A percentile compares a stretch with the other conserved stretches of the same genome.
Evolutionary conservation across 1,140 invertebrate genomes (phyloP).

Genomic region (Myzus persicae): DNA sequence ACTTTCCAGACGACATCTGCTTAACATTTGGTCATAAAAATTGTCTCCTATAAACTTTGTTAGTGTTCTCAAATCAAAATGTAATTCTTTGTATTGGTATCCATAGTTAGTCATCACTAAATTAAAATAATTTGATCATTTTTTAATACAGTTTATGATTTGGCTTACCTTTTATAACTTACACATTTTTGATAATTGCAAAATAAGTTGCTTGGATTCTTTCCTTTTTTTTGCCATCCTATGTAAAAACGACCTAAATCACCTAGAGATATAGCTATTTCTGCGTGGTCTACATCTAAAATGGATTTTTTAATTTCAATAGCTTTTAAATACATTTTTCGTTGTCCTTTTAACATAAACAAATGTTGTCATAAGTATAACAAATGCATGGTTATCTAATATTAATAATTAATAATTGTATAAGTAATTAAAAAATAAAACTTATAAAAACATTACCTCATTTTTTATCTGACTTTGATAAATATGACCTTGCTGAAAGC

Average conservation of each 20-base stretch:
- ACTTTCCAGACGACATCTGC: too few relatives aligned
- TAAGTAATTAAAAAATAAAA: not conserved
- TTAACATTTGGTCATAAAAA: too few relatives aligned
- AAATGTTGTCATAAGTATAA: not conserved
- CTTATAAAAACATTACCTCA: conserved; percentile 67
- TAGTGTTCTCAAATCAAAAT: not conserved
- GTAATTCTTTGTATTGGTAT: not conserved
- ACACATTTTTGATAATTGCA: conserved; percentile 85
- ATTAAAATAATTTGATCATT: not conserved
- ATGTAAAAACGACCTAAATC: conserved; percentile 93
- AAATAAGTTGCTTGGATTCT: conserved; percentile 84
- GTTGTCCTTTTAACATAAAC: conserved; percentile 72
- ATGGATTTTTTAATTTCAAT: conserved; percentile 89
- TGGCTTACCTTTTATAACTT: conserved; percentile 63
- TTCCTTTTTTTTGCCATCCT: conserved; percentile 88
- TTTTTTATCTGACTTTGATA: conserved; percentile 92
- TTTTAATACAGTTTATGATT: not conserved
- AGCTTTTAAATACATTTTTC: conserved; percentile 90
- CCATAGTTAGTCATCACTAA: not conserved
- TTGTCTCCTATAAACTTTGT: too few relatives aligned
- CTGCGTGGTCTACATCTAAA: conserved; percentile 85
- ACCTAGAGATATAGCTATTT: conserved; percentile 89
- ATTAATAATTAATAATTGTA: not conserved
- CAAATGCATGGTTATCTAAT: not conserved
- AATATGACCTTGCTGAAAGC: conserved; percentile 92